phyloP scores from a whole-genome alignment of 2,888 invertebrate genomes.

The Nephrotoma flavescens region DNA sequence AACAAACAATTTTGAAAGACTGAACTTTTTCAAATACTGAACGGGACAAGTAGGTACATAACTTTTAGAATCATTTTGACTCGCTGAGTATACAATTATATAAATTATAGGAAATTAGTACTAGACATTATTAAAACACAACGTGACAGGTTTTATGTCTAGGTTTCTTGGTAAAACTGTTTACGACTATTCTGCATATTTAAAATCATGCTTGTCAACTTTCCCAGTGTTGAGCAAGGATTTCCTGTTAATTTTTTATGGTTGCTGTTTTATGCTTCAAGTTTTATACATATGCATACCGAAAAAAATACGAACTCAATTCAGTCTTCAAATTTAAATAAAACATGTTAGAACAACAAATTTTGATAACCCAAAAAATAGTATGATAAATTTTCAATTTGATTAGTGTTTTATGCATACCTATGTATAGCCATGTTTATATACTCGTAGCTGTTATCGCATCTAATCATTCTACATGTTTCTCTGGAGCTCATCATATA shows the following conservation, averaged over 20 bases:
- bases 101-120: too few relatives aligned
- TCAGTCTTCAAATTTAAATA: neutral
- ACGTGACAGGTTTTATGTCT: too few relatives aligned
- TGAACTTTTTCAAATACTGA: too few relatives aligned
- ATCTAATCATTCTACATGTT: neutral
- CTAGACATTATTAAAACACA: too few relatives aligned
- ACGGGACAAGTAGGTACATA: too few relatives aligned
- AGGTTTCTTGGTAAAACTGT: too few relatives aligned
- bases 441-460: neutral
- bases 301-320: neutral
- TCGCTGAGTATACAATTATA: too few relatives aligned
- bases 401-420: neutral
- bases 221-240: neutral
- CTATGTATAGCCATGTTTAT: neutral
- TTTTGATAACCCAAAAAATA: neutral
- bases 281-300: neutral
- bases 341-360: neutral
- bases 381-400: neutral
- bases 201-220: too few relatives aligned
- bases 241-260: neutral
- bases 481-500: neutral
- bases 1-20: too few relatives aligned
- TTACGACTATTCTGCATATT: too few relatives aligned
- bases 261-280: neutral
- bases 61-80: too few relatives aligned